These are phyloP conservation scores for Megathymus violae DNA, from an alignment of 1,140 invertebrate species.

Conservation along the genomic window DNA sequence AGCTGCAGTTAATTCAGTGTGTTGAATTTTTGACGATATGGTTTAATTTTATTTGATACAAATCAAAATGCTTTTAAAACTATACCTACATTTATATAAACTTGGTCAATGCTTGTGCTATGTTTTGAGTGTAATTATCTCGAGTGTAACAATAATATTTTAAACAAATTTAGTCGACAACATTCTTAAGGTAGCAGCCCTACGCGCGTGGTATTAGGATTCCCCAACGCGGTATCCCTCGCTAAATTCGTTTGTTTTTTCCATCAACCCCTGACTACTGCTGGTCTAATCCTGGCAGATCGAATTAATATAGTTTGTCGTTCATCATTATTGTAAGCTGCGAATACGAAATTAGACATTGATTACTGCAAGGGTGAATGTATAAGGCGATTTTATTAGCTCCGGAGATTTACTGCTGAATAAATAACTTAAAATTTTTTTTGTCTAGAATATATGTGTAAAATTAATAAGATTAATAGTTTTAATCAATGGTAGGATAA, in stretches of 20 bases:
- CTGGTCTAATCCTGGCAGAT: conserved; percentile 75
- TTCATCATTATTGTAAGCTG: conserved; percentile 81
- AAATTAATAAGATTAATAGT: no score
- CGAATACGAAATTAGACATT: conserved; percentile 79
- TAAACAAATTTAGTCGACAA: no score
- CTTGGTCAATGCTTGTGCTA: no score
- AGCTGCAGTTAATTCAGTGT: no score
- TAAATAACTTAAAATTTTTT: conserved; percentile 60
- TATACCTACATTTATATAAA: no score
- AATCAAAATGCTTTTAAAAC: no score
- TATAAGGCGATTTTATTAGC: conserved; percentile 71
- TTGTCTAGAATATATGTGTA: no score
- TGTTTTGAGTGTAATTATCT: no score
- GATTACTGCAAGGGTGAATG: conserved; percentile 73
- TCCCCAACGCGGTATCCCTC: conserved; percentile 59
- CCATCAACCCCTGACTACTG: conserved; percentile 55
- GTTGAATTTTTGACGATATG: no score
- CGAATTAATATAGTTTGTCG: conserved; percentile 81
- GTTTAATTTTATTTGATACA: no score
- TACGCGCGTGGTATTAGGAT: conserved; percentile 45
- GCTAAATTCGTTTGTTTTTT: conserved; percentile 79
- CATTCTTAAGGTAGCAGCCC: conserved; percentile 45
- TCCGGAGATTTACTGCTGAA: conserved; percentile 63
- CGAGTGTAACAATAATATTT: no score
- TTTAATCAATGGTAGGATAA: no score